Evolutionary conservation across 2,113 vertebrate genomes (phyloP).

Genomic region (Holacanthus passer): DNA sequence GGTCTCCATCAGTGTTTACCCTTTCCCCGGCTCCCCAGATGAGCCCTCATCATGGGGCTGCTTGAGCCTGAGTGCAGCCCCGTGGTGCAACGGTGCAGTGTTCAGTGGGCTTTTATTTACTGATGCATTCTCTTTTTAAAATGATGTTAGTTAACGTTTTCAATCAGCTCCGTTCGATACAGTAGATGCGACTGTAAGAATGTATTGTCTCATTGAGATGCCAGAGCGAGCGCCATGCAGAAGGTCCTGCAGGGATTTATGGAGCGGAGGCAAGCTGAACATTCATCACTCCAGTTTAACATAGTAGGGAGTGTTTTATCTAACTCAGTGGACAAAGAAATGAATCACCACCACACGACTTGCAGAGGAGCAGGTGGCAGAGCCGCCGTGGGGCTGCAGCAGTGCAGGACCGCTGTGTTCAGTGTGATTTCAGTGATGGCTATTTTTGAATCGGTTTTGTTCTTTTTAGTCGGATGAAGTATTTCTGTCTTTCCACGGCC

Average conservation of each 20-base stretch:
- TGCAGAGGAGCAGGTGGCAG: constrained; percentile 49
- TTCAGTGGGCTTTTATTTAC: background rate
- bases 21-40: constrained; percentile 61
- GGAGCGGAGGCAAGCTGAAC: constrained; percentile 27
- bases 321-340: constrained; percentile 34
- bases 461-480: constrained; percentile 9
- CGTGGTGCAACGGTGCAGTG: background rate
- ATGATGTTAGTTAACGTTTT: background rate
- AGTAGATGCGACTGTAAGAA: constrained; percentile 3
- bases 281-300: constrained; percentile 56
- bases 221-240: constrained; percentile 19
- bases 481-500: constrained; percentile 5
- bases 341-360: constrained; percentile 50
- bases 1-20: constrained; percentile 69
- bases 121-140: background rate
- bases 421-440: background rate
- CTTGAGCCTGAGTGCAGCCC: constrained; percentile 21
- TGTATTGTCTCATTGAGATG: constrained; percentile 37
- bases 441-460: constrained; percentile 29
- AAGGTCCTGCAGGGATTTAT: constrained; percentile 37
- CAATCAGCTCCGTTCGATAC: constrained; percentile 15
- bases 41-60: constrained; percentile 57
- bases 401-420: constrained; percentile 18
- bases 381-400: constrained; percentile 21
- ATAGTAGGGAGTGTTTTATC: constrained; percentile 47